Percentiles rank a stretch among this genome's conserved stretches.
Evolutionary conservation across 2,888 invertebrate species (phyloP).

Genomic region (Thera obeliscata): DNA sequence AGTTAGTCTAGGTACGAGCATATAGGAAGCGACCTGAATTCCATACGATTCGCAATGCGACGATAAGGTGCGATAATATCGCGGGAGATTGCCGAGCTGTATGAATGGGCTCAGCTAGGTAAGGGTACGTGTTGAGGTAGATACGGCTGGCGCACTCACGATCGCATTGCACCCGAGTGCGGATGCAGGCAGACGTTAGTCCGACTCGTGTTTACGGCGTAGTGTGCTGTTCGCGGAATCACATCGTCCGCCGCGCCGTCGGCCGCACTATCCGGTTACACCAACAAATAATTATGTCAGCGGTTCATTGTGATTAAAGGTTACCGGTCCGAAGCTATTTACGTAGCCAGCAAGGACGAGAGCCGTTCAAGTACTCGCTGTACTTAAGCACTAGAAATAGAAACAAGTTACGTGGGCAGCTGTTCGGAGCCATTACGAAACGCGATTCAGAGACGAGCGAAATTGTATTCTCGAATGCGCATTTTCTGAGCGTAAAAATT

Average conservation of each 20-base stretch:
- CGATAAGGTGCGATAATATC: slow-evolving; percentile 49
- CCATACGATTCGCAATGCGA: slow-evolving; percentile 59
- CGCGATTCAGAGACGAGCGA: slow-evolving; percentile 68
- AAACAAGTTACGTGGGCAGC: slow-evolving; percentile 76
- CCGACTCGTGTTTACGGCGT: slow-evolving; percentile 62
- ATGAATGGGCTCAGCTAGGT: slow-evolving; percentile 69
- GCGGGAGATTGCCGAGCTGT: slow-evolving; percentile 59
- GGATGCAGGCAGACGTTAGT: slow-evolving; percentile 65
- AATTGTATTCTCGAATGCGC: slow-evolving; percentile 66
- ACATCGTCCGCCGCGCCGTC: slow-evolving; percentile 52
- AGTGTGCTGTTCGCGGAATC: slow-evolving; percentile 72
- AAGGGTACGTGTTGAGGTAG: slow-evolving; percentile 41
- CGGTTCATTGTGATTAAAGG: slow-evolving; percentile 69
- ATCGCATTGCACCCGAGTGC: slow-evolving; percentile 65
- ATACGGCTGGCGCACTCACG: slow-evolving; percentile 53
- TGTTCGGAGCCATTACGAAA: slow-evolving; percentile 65
- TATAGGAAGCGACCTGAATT: slow-evolving; percentile 63
- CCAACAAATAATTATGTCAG: slow-evolving; percentile 78
- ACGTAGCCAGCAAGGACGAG: slow-evolving; percentile 58
- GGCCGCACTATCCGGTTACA: slow-evolving; percentile 68
- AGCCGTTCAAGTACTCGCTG: slow-evolving; percentile 61
- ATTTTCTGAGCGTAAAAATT: slow-evolving; percentile 55
- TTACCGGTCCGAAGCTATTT: slow-evolving; percentile 58
- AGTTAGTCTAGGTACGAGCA: slow-evolving; percentile 22
- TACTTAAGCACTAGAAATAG: slow-evolving; percentile 67